These are phyloP conservation scores for Cheilinus undulatus DNA, from an alignment of 2,113 vertebrate species.

Conservation along the genomic window DNA sequence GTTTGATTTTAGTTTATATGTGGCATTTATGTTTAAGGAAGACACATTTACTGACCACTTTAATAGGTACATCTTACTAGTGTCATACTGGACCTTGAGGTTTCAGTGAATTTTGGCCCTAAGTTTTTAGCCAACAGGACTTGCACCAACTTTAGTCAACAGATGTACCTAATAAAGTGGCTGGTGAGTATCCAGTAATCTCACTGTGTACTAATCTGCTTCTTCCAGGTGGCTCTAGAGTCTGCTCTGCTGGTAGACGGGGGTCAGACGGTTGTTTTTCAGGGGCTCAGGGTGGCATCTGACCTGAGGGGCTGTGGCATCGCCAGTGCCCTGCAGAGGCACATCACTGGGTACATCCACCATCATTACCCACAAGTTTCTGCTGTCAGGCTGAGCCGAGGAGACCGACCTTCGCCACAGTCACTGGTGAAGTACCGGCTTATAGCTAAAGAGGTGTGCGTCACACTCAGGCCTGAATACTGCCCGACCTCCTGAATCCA, in stretches of 20 bases:
- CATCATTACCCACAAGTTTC: conserved; percentile 1
- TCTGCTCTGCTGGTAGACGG: conserved; percentile 20
- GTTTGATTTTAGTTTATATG: no score
- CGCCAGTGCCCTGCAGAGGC: not conserved
- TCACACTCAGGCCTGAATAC: not conserved
- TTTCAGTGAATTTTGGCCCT: no score
- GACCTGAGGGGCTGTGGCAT: conserved; percentile 19
- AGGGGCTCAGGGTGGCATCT: conserved; percentile 25
- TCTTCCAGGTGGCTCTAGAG: conserved; percentile 21
- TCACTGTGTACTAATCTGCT: no score
- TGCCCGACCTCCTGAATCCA: no score
- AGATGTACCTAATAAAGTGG: no score
- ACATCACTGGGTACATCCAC: conserved; percentile 3
- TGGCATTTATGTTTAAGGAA: no score
- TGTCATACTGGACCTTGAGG: no score
- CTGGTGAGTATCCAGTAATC: no score
- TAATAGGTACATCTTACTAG: no score
- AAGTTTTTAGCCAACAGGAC: no score
- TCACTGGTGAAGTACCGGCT: conserved; percentile 21
- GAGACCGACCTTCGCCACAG: conserved; percentile 7
- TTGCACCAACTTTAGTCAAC: no score
- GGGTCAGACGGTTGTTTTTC: conserved; percentile 11
- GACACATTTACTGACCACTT: no score
- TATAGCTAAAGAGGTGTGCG: conserved; percentile 26
- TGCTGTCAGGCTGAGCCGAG: conserved; percentile 13